Base-by-base conservation (phyloP, 2,797 vertebrate species). In the Pseudomugil gertrudae region DNA sequence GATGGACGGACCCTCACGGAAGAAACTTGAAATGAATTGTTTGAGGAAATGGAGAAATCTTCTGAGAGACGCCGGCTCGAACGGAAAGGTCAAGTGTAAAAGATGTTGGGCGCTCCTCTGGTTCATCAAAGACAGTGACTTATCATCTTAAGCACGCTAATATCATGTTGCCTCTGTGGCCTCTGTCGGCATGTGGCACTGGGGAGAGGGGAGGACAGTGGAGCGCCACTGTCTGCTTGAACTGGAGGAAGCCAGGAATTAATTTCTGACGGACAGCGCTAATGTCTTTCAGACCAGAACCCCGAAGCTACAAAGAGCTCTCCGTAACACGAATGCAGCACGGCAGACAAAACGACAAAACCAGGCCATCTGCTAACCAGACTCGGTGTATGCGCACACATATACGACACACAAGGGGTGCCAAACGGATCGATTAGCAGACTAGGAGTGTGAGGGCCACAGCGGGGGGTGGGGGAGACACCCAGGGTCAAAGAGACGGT, bases 381-480 rank as follows among this genome's bases (percentile, higher is more conserved):
- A 92, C 90, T 35, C 57, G 67, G 63, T 45, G 64, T 52, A 66
- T 33, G 51, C 29, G 48, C 63, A 32, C 84, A 79, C 69, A 68
- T 50, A 80, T 58, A 74, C 76, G 35, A 74, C 76, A 67, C 82
- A 85, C 69, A 47, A 74, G 87, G 85, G 85, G 87, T 93, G 90
- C 91, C 92, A 92, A 93, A 90, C 91, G 91, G 91, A 94, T 95
- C 95, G 94, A 95, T 96, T 95, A 94, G 93, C 93, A 92, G 88
- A 84, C 84, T 30, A 84, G 90, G 90, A 91, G 90, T 88, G 87
- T 86, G 87, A 90, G 87, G 87, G 84, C 90, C 92, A 69, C 87
- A 90, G 89, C 82, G 30, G 88, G 92, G 78, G 84, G 68, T 48
- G 9, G 61, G 80, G 75, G 81, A 89, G 89, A 93, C 89, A 85